A percentile compares a stretch with the other conserved stretches of the same genome.
These are phyloP conservation scores for Tribolium freemani DNA, from an alignment of 2,888 invertebrate genomes.

Conservation along the genomic window DNA sequence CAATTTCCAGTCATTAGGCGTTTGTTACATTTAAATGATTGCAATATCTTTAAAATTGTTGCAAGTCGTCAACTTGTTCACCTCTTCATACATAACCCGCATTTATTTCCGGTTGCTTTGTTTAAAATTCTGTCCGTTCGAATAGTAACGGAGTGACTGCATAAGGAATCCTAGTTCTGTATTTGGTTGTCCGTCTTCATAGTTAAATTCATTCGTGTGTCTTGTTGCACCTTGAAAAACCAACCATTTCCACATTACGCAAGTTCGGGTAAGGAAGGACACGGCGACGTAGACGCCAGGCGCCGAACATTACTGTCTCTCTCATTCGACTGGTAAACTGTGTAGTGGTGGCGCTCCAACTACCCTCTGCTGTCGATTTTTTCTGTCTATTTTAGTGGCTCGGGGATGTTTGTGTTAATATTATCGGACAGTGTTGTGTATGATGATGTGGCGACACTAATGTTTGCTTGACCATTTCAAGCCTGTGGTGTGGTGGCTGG, in stretches of 20 bases:
- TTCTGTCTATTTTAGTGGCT: constrained; percentile 11
- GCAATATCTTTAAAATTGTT: too few relatives aligned
- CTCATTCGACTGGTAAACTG: constrained; percentile 48
- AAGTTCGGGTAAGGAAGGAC: constrained; percentile 34
- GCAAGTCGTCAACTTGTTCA: too few relatives aligned
- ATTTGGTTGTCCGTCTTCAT: neutral
- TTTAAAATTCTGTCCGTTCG: constrained; percentile 9
- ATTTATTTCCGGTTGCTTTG: constrained; percentile 3
- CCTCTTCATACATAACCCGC: neutral
- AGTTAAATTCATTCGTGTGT: constrained; percentile 8
- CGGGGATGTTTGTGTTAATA: neutral
- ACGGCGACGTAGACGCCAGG: constrained; percentile 46
- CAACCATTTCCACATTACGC: constrained; percentile 38
- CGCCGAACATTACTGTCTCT: constrained; percentile 38
- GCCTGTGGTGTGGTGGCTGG: constrained; percentile 58
- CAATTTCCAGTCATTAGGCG: too few relatives aligned
- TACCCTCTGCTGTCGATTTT: neutral
- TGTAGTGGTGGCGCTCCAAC: constrained; percentile 37
- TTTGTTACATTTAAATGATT: too few relatives aligned
- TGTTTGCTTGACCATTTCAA: constrained; percentile 56
- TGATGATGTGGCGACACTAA: constrained; percentile 36
- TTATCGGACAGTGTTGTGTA: constrained; percentile 11
- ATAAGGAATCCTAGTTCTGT: constrained; percentile 22
- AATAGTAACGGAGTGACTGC: constrained; percentile 2
- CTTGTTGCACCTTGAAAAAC: constrained; percentile 31